These are phyloP conservation scores for Oenanthe oenanthe DNA, from an alignment of 2,113 vertebrate species.

Conservation along the genomic window DNA sequence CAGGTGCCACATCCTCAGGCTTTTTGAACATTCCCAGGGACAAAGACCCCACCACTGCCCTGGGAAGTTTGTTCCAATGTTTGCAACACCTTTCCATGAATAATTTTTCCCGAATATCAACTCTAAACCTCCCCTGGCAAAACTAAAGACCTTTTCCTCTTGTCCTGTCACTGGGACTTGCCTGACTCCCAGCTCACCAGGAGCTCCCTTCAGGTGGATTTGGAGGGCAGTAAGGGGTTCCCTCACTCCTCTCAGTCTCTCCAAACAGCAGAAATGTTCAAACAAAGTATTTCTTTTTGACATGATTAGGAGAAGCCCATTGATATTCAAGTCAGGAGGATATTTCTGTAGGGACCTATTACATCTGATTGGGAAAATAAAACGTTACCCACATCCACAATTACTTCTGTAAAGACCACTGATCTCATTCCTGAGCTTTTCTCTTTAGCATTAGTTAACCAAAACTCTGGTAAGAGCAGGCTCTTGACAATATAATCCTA, in stretches of 20 bases:
- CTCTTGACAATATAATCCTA: constrained; percentile 64
- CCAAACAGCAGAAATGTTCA: background rate
- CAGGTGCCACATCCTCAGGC: background rate
- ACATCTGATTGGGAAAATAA: constrained; percentile 57
- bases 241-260: background rate
- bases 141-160: background rate
- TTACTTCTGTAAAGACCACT: constrained; percentile 58
- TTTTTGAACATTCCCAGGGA: background rate
- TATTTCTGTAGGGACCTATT: constrained; percentile 54
- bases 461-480: constrained; percentile 25
- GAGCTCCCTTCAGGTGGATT: background rate
- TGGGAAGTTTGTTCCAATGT: background rate
- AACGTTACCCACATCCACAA: constrained; percentile 64
- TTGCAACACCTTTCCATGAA: background rate
- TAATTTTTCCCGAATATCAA: no score
- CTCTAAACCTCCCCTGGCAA: background rate
- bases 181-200: background rate
- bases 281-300: background rate
- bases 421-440: constrained; percentile 53
- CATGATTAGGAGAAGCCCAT: constrained; percentile 4
- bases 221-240: background rate
- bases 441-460: constrained; percentile 61
- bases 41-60: background rate
- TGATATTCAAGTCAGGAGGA: constrained; percentile 46
- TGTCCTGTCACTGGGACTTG: accelerated